A percentile compares a stretch with the other conserved stretches of the same genome.
These are phyloP conservation scores for Pedionomus torquatus DNA, from an alignment of 2,113 vertebrate species.

Conservation along the genomic window DNA sequence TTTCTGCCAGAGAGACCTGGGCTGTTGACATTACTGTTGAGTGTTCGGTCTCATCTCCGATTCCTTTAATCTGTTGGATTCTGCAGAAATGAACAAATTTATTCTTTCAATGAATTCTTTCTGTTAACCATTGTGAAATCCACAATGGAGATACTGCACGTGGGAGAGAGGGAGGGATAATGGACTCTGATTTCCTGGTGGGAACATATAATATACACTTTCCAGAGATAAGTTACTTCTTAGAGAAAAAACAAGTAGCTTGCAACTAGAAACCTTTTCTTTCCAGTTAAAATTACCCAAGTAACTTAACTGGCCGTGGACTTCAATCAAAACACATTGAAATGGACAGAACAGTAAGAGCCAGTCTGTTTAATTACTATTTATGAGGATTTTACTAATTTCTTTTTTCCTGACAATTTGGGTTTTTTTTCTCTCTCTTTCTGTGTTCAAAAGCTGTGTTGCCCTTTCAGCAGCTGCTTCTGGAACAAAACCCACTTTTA, in stretches of 20 bases:
- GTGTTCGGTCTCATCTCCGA: neutral
- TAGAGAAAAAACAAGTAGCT: neutral
- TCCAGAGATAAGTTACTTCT: neutral
- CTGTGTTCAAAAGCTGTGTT: neutral
- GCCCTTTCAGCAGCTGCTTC: neutral
- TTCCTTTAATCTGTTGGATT: neutral
- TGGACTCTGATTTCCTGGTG: neutral
- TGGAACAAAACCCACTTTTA: neutral
- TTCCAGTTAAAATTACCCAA: neutral
- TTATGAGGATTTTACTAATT: neutral
- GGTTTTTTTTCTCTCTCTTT: neutral
- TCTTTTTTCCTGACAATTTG: neutral
- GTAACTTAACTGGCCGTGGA: neutral
- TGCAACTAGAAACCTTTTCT: neutral
- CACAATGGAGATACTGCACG: neutral
- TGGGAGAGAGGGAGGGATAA: neutral
- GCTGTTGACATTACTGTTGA: neutral
- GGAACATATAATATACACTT: neutral
- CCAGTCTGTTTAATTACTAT: neutral
- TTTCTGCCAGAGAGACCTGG: neutral
- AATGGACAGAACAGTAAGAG: neutral
- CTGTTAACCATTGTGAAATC: neutral
- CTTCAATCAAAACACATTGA: neutral
- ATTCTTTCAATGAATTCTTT: neutral
- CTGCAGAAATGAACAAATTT: neutral